Base-by-base conservation (phyloP, 35 echinoderm and acorn worm genomes). In the Hemicentrotus pulcherrimus region DNA sequence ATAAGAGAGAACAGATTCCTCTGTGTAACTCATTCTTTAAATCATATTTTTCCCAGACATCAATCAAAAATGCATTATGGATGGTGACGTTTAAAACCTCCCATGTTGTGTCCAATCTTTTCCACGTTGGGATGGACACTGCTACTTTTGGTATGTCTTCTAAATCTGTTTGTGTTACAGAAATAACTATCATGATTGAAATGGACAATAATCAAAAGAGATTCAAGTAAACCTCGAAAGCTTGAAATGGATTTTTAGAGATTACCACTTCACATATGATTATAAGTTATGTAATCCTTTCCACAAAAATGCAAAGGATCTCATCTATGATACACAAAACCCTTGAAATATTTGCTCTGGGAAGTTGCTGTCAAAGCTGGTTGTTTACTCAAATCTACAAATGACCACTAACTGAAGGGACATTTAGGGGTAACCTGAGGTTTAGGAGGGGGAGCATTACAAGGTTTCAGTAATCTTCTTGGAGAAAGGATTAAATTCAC, bases 311-410 rank as follows among this genome's bases (percentile, higher is more conserved):
- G 11, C 19, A n/a, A 78, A 78, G 65, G 65, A 28, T 7, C 19
- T n/a, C 28, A 59, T 9, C 52, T 59, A 59, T 11, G 2, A 59
- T 28, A 78, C 65, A 78, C n/a, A 78, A 78, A 78, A 78, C 65
- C 65, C 65, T 78, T 78, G 19, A 78, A 7, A 78, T 78, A 78
- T 78, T 78, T 78, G 65, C 18, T 78, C 19, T 11, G 28, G n/a
- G 28, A 11, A 78, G 65, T 78, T n/a, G 61, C 18, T n/a, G 28
- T 22, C 4, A 78, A 4, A 78, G 22, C 65, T 78, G 65, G 65
- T n/a, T 78, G 65, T 78, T 78, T 78, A n/a, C 65, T 78, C 65
- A 78, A 78, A 78, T 78, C 22, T 78, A 78, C 65, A 78, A 78
- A 78, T 78, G 28, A 78, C 65, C 65, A 78, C 65, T n/a, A n/a